Evolutionary conservation across 2,113 vertebrate species (phyloP).

Genomic region (Pelecanus crispus): DNA sequence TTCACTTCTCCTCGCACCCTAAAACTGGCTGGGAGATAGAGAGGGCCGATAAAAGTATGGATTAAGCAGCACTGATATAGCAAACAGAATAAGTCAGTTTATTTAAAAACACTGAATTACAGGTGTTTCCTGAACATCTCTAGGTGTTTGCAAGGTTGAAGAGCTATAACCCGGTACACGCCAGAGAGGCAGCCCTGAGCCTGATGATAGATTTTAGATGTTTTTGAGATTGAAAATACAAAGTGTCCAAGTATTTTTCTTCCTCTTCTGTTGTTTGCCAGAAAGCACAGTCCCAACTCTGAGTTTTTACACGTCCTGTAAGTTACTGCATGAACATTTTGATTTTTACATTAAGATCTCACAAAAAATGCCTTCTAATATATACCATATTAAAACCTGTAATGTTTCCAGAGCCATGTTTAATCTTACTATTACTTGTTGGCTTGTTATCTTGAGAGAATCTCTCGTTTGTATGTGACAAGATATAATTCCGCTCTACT

Average conservation of each 20-base stretch:
- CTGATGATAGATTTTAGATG: too few species aligned
- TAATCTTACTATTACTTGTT: not conserved
- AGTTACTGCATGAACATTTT: not conserved
- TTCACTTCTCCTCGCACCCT: not conserved
- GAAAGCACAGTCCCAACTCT: not conserved
- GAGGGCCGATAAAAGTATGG: not conserved
- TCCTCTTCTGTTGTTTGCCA: not conserved
- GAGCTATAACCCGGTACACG: not conserved
- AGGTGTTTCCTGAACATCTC: not conserved
- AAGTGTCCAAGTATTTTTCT: not conserved
- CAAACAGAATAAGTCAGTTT: not conserved
- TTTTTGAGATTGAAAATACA: not conserved
- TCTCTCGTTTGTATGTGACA: not conserved
- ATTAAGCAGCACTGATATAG: not conserved
- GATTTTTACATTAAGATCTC: not conserved
- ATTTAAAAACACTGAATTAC: not conserved
- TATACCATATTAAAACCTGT: not conserved
- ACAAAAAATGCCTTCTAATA: too few species aligned
- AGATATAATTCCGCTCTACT: not conserved
- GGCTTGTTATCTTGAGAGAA: not conserved
- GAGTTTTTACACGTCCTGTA: not conserved
- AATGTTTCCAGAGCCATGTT: not conserved
- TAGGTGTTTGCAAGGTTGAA: not conserved
- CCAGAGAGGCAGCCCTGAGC: not conserved
- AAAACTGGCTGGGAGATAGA: not conserved